Evolutionary conservation across 2,888 invertebrate genomes (phyloP).

Genomic region (Mimumesa dahlbomi): DNA sequence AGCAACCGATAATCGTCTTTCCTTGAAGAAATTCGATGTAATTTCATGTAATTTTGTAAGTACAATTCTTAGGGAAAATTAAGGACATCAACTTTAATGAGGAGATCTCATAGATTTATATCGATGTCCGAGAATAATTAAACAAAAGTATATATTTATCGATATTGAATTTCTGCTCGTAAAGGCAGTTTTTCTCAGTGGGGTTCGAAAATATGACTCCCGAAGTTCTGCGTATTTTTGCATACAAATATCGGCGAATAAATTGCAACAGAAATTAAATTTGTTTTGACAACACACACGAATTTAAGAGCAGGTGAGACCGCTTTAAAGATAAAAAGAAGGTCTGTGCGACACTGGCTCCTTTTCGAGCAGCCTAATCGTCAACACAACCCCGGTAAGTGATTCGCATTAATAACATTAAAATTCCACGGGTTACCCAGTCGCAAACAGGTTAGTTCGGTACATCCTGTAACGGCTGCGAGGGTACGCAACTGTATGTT

Average conservation of each 20-base stretch:
- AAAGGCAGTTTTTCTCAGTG: too few species aligned
- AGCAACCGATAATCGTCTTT: constrained; percentile 40
- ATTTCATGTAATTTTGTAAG: constrained; percentile 44
- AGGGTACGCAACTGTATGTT: constrained; percentile 7
- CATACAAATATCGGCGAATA: not conserved
- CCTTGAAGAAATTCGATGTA: constrained; percentile 1
- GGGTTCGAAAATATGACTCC: too few species aligned
- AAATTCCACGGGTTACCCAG: constrained; percentile 18
- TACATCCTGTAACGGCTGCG: not conserved
- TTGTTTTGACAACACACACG: not conserved
- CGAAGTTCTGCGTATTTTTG: too few species aligned
- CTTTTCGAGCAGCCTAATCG: constrained; percentile 5
- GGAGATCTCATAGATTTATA: too few species aligned
- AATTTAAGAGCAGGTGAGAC: constrained; percentile 1
- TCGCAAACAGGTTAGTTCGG: constrained; percentile 14
- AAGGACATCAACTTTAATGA: constrained; percentile 24
- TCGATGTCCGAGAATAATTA: too few species aligned
- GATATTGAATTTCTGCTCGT: too few species aligned
- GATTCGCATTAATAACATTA: constrained; percentile 21
- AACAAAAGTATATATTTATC: too few species aligned
- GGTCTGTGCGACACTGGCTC: not conserved
- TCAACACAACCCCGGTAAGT: not conserved
- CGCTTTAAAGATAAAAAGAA: not conserved
- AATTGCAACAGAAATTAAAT: not conserved
- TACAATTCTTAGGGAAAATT: constrained; percentile 26